Evolutionary conservation across 2,888 invertebrate species (phyloP).

Genomic region (Embidobia sp.): DNA sequence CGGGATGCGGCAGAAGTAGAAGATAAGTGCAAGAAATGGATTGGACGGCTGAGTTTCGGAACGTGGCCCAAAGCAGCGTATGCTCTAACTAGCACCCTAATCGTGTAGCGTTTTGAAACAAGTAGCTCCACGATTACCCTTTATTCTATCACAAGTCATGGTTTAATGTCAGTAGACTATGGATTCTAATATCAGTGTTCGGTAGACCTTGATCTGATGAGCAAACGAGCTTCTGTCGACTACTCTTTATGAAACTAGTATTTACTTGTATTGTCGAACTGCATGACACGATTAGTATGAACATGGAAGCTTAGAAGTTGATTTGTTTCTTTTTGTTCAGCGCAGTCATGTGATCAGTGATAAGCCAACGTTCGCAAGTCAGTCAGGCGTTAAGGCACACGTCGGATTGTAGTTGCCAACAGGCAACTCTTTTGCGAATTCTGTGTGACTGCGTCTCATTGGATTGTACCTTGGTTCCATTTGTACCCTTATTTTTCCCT

Average conservation of each 20-base stretch:
- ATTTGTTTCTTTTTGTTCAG: conserved; percentile 47
- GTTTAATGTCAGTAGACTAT: conserved; percentile 65
- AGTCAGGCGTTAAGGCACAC: no score
- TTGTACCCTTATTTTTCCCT: conserved; percentile 25
- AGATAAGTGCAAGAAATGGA: conserved; percentile 52
- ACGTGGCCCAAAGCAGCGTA: conserved; percentile 68
- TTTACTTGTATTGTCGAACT: conserved; percentile 62
- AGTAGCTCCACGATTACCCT: conserved; percentile 62
- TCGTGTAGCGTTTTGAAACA: conserved; percentile 68
- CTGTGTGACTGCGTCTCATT: conserved; percentile 16
- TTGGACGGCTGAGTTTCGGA: conserved; percentile 64
- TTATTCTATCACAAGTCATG: conserved; percentile 59
- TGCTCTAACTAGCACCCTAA: conserved; percentile 67
- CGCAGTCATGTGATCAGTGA: conserved; percentile 43
- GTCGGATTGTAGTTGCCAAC: no score
- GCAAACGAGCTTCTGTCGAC: conserved; percentile 62
- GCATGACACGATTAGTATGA: conserved; percentile 62
- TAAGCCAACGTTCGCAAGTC: conserved; percentile 29
- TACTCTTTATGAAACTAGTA: conserved; percentile 63
- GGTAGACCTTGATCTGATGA: conserved; percentile 61
- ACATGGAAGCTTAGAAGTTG: conserved; percentile 56
- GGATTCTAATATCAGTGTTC: conserved; percentile 60
- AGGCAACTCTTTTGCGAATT: conserved; percentile 20
- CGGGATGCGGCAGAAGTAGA: background rate
- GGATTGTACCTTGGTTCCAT: conserved; percentile 26